phyloP scores from a whole-genome alignment of 2,113 vertebrate genomes.

The Cettia cetti region DNA sequence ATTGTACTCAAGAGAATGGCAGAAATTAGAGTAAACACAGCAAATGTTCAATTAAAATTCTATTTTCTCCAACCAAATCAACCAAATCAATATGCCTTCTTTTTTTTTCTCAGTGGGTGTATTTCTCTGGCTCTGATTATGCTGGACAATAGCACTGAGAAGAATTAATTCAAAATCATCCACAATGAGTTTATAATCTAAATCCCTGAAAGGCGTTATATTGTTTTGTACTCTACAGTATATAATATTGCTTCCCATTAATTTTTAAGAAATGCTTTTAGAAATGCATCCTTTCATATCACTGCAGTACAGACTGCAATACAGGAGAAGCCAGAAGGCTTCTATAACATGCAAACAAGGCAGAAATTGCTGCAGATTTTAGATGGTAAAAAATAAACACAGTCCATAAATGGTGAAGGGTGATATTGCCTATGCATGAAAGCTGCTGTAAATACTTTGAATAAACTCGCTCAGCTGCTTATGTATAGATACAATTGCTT shows the following conservation, averaged over 20 bases:
- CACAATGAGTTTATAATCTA: neutral
- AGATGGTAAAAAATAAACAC: neutral
- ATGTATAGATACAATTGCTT: neutral
- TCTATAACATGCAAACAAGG: neutral
- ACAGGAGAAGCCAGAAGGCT: neutral
- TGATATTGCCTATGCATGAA: neutral
- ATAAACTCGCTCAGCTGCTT: neutral
- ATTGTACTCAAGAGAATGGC: neutral
- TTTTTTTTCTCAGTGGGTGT: neutral
- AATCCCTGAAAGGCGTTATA: neutral
- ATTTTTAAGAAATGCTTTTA: neutral
- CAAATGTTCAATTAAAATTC: neutral
- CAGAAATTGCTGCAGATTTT: neutral
- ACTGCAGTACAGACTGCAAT: neutral
- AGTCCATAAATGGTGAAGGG: neutral
- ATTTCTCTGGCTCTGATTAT: neutral
- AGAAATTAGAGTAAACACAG: conserved; percentile 22
- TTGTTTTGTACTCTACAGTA: neutral
- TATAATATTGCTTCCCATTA: neutral
- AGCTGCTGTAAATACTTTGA: neutral
- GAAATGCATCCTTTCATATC: neutral
- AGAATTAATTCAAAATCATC: neutral
- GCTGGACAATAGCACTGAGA: neutral
- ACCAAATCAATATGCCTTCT: neutral
- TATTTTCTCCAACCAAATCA: neutral